A percentile compares a stretch with the other conserved stretches of the same genome.
Evolutionary conservation across 2,888 invertebrate species (phyloP).

Genomic region (Xestoiulus laeticollis): DNA sequence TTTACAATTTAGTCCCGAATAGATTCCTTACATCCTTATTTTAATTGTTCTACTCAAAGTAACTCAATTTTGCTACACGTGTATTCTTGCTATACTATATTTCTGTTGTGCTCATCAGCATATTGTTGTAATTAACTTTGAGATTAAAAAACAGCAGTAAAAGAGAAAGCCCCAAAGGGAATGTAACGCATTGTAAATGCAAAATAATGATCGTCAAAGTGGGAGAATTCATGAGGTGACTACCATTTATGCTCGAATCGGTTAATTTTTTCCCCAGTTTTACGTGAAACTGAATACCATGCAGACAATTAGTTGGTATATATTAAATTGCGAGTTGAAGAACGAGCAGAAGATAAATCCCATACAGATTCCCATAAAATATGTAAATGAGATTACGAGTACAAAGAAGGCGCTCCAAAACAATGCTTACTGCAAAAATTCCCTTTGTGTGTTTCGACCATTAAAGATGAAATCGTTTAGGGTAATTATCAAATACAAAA

Average conservation of each 20-base stretch:
- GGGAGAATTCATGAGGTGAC: neutral
- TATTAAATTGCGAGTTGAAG: neutral
- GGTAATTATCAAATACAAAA: slow-evolving; percentile 28
- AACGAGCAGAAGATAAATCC: neutral
- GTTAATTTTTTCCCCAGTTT: neutral
- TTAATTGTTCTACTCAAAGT: no score
- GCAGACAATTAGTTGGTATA: neutral
- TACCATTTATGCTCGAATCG: neutral
- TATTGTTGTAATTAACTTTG: neutral
- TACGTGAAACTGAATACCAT: neutral
- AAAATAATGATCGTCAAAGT: neutral
- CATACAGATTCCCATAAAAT: neutral
- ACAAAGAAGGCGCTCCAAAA: neutral
- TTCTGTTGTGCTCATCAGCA: neutral
- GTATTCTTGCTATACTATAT: no score
- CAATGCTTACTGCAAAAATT: neutral
- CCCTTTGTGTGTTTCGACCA: no score
- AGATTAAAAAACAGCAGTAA: neutral
- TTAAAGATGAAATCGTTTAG: slow-evolving; percentile 1
- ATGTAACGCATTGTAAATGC: neutral
- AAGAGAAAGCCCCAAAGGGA: neutral
- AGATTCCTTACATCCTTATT: no score
- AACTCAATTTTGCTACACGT: no score
- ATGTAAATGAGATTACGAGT: neutral
- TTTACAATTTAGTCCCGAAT: no score